Conservation (phyloP, 2,113 vertebrate genomes). For the Sturnira hondurensis region DNA sequence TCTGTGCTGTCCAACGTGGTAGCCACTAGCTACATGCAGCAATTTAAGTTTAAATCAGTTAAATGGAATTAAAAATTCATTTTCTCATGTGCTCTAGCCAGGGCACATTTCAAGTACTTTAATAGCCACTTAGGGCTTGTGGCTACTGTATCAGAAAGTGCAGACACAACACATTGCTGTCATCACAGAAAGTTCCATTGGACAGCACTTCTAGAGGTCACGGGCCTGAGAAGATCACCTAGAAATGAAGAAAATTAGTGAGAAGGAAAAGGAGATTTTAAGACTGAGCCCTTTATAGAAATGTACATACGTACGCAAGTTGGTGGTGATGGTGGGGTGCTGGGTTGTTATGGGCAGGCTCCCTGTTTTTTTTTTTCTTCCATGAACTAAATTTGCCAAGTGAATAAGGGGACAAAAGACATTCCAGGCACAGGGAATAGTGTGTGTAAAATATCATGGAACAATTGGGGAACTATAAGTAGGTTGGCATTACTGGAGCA, state of each 20-base stretch:
- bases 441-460: neutral
- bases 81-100: neutral
- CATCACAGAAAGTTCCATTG: neutral
- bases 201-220: neutral
- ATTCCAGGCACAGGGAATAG: neutral
- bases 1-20: neutral
- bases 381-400: neutral
- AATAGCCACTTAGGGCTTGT: neutral
- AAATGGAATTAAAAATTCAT: neutral
- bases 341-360: neutral
- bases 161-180: neutral
- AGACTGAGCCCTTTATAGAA: neutral
- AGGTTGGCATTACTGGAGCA: conserved; percentile 33
- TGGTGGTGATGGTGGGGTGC: neutral
- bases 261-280: neutral
- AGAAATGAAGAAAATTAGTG: neutral
- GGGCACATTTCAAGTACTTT: neutral
- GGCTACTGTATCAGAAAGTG: neutral
- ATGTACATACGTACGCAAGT: neutral
- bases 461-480: conserved; percentile 4
- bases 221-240: neutral
- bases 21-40: neutral
- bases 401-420: neutral
- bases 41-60: neutral
- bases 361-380: neutral